These are phyloP conservation scores for Anseranas semipalmata DNA, from an alignment of 2,113 vertebrate genomes.

Conservation along the genomic window DNA sequence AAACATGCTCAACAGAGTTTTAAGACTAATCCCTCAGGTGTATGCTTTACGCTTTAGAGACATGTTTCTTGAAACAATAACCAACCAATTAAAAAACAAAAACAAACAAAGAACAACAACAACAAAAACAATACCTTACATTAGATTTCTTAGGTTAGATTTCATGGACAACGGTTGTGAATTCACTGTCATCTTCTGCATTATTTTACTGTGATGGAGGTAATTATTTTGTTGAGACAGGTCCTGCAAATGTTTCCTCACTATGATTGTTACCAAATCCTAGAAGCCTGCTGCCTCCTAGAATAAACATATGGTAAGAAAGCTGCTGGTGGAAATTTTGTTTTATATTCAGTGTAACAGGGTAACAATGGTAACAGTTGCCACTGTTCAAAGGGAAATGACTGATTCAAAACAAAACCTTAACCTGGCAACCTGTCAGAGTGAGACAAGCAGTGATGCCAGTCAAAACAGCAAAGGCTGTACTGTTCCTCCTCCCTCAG, in stretches of 20 bases:
- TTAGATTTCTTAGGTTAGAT: not conserved
- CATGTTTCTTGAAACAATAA: not conserved
- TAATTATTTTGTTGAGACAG: constrained; percentile 54
- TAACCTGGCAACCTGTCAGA: constrained; percentile 69
- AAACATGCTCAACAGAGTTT: not conserved
- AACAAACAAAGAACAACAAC: not conserved
- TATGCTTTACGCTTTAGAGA: not conserved
- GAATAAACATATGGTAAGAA: constrained; percentile 67
- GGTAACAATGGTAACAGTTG: constrained; percentile 70
- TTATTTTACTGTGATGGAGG: not conserved
- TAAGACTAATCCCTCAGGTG: not conserved
- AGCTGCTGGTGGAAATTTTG: constrained; percentile 66
- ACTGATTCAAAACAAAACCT: constrained; percentile 67
- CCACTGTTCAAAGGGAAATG: constrained; percentile 63
- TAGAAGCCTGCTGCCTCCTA: constrained; percentile 59
- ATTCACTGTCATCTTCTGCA: not conserved
- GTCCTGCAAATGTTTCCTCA: constrained; percentile 48
- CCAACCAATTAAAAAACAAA: not conserved
- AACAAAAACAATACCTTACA: not conserved
- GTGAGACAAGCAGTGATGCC: constrained; percentile 43
- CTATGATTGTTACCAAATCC: constrained; percentile 49
- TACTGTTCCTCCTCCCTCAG: constrained; percentile 63
- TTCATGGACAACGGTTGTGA: not conserved
- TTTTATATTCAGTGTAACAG: constrained; percentile 68
- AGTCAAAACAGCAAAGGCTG: constrained; percentile 72